Base-by-base conservation (phyloP, 2,113 vertebrate genomes). In the Boulengerochromis microlepis region DNA sequence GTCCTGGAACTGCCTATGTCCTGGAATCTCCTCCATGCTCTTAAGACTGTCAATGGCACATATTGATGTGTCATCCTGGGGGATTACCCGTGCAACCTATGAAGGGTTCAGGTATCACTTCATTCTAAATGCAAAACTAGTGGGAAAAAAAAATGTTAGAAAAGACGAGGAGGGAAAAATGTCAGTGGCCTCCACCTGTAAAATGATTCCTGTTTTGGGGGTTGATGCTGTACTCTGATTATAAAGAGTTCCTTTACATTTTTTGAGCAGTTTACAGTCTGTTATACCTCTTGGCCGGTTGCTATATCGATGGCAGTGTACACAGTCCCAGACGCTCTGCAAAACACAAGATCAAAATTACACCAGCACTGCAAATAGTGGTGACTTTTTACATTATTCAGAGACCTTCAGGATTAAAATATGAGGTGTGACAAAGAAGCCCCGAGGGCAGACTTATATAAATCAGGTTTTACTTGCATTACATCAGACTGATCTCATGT, bases 261-360 rank as follows among this genome's bases (percentile, higher is more conserved):
- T 38, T 69, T 38, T 69, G 33, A 69, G 19, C 19, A 69, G 64
- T 69, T 69, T 24, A 29, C 5, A 82, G 18, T 13, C 4, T 22
- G 16, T 78, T 94, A 93, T 84, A 99, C 98, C 97, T 99, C 98
- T 91, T 99, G 98, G 88, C 99, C 99, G 2, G 98, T 99, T 81
- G 98, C 98, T 1, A 99, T 98, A 92, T 99, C 99, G n/a, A 99
- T 98, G 3, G 98, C 99, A 45, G 98, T 99, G 92, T 99, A 99
- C 92, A 99, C 98, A 81, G 98, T 99, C 89, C 98, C 98, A 1
- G 98, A 99, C 2, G 98, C 98, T 95, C 98, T 99, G 92, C 85
- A 92, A 95, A 92, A 92, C 92, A 94, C 91, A 96, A 22, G 88
- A 90, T 53, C 18, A 87, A 6, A 61, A 91, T 88, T 11, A 89